phyloP scores from a whole-genome alignment of 2,888 invertebrate genomes.

The Autographa gamma region DNA sequence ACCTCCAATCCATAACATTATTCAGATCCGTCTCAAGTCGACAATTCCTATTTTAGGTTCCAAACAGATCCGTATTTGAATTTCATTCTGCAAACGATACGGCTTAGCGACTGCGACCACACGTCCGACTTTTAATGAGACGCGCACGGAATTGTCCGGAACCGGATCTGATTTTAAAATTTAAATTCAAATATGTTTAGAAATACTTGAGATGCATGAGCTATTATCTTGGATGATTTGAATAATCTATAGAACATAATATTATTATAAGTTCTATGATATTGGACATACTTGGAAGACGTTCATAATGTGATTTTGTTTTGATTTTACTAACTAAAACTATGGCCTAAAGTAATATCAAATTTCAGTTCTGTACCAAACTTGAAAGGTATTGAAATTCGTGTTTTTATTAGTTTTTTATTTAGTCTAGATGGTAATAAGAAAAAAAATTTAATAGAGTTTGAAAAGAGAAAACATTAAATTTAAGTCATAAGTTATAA shows the following conservation, averaged over 20 bases:
- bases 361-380: too few species aligned
- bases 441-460: too few species aligned
- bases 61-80: constrained; percentile 58
- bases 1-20: neutral
- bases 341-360: too few species aligned
- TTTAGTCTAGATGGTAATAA: too few species aligned
- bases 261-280: neutral
- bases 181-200: constrained; percentile 25
- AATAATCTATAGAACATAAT: neutral
- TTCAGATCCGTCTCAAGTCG: constrained; percentile 39
- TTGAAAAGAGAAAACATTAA: too few species aligned
- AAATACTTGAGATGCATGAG: constrained; percentile 14
- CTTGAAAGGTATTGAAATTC: too few species aligned
- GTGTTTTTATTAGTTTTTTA: too few species aligned
- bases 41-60: constrained; percentile 45
- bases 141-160: constrained; percentile 32
- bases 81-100: constrained; percentile 52
- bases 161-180: constrained; percentile 32
- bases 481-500: too few species aligned
- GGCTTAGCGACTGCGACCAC: constrained; percentile 50
- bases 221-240: constrained; percentile 4
- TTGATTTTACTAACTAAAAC: too few species aligned
- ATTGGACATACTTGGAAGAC: neutral
- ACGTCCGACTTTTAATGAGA: constrained; percentile 53
- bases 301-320: too few species aligned